Conservation (phyloP, 2,113 vertebrate genomes). For the Zosterops pallidus region DNA sequence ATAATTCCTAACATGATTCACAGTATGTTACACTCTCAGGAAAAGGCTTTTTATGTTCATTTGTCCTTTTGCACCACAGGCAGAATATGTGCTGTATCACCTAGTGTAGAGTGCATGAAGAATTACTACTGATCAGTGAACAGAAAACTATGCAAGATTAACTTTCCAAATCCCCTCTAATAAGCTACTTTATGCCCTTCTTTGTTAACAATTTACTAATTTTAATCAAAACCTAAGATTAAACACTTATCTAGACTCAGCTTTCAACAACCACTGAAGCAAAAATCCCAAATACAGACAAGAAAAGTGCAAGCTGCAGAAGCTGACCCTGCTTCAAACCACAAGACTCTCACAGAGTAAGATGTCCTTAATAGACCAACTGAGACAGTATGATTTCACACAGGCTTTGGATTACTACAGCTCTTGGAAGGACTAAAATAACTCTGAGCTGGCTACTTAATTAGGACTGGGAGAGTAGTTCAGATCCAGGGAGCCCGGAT, state of each 20-base stretch:
- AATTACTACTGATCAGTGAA: not conserved
- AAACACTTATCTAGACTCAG: not conserved
- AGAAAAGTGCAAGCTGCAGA: not conserved
- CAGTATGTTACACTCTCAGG: not conserved
- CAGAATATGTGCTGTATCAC: fast-evolving
- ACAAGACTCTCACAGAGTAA: not conserved
- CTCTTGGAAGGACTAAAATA: not conserved
- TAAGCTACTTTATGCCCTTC: not conserved
- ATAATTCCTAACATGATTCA: not conserved
- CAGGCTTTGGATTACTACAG: not conserved
- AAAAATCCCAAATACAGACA: not conserved
- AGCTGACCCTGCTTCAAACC: not conserved
- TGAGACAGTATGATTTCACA: not conserved
- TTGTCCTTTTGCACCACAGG: not conserved
- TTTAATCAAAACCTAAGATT: not conserved
- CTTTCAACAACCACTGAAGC: not conserved
- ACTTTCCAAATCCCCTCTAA: not conserved
- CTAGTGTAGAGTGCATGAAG: not conserved
- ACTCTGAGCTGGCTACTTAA: not conserved
- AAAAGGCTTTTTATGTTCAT: not conserved
- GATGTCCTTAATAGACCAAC: not conserved
- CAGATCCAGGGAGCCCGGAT: not conserved
- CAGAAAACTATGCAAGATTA: not conserved
- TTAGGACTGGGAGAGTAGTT: not conserved
- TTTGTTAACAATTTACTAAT: not conserved